A percentile compares a stretch with the other conserved stretches of the same genome.
Conservation (phyloP, 2,888 invertebrate genomes). For the Hemicrepidius hirtus region DNA sequence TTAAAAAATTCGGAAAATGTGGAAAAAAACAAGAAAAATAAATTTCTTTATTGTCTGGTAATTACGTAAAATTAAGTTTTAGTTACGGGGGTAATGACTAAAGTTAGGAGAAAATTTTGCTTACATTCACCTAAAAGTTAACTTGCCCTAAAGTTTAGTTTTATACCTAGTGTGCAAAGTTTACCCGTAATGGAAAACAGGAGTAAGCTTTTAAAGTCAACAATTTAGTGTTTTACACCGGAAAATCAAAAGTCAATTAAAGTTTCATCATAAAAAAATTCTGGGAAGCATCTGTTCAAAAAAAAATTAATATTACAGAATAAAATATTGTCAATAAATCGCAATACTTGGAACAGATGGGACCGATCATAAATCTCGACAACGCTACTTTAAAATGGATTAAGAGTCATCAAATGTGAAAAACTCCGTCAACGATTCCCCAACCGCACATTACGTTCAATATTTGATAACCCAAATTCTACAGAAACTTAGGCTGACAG, state of each 20-base stretch:
- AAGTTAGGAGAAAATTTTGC: not conserved
- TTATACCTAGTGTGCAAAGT: constrained; percentile 24
- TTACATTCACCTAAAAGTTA: not conserved
- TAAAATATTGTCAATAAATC: constrained; percentile 32
- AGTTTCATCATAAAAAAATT: not conserved
- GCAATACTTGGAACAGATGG: constrained; percentile 24
- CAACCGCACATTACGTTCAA: constrained; percentile 42
- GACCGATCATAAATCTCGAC: constrained; percentile 31
- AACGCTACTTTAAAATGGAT: constrained; percentile 41
- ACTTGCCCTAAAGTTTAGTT: constrained; percentile 10
- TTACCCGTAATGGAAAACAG: constrained; percentile 39
- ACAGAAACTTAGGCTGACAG: constrained; percentile 35
- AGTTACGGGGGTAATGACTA: not conserved
- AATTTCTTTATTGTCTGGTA: not conserved
- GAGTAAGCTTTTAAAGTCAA: constrained; percentile 35
- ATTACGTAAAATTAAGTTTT: not conserved
- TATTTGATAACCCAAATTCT: constrained; percentile 44
- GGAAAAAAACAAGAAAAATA: no score
- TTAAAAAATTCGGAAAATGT: not conserved
- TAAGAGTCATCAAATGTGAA: constrained; percentile 48
- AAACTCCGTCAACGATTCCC: constrained; percentile 44
- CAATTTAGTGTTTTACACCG: not conserved
- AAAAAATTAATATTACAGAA: constrained; percentile 25
- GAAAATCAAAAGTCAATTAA: not conserved
- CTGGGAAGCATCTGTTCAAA: not conserved